Percentiles rank a stretch among this genome's conserved stretches.
phyloP scores from a whole-genome alignment of 2,797 vertebrate genomes.

The Gallinago nigripennis region DNA sequence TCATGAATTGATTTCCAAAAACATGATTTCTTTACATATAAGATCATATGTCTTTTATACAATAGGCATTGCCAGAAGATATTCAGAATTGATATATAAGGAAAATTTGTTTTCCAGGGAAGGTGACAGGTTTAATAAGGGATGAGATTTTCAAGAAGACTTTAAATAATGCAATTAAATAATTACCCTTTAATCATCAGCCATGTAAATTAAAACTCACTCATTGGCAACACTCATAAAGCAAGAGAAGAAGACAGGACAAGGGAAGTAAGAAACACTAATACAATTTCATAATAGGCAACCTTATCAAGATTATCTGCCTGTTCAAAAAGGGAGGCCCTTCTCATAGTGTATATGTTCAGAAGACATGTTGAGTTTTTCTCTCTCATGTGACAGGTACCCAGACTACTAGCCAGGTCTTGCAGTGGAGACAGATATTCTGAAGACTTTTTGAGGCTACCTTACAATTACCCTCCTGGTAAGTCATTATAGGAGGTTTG shows the following conservation, averaged over 20 bases:
- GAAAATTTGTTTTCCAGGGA: slow-evolving; percentile 6
- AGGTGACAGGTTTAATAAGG: not conserved
- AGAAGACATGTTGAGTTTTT: rapidly evolving
- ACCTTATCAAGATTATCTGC: not conserved
- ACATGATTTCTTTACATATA: not conserved
- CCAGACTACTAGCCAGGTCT: not conserved
- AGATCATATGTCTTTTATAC: not conserved
- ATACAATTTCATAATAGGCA: not conserved
- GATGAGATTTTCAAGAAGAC: not conserved
- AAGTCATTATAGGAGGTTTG: not conserved
- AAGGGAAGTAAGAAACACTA: not conserved
- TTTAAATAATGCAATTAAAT: slow-evolving; percentile 31
- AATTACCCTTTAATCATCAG: not conserved
- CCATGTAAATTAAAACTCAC: not conserved
- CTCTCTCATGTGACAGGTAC: not conserved
- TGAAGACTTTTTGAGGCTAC: not conserved
- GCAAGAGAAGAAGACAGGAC: not conserved
- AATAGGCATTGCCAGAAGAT: not conserved
- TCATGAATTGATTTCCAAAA: slow-evolving; percentile 38
- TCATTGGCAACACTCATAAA: not conserved
- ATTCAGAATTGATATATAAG: not conserved
- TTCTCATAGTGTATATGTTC: not conserved
- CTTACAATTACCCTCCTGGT: not conserved
- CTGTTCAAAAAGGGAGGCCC: not conserved
- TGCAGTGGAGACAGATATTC: not conserved